Base-by-base conservation (phyloP, 2,888 invertebrate genomes). In the Hedychridium roseum region DNA sequence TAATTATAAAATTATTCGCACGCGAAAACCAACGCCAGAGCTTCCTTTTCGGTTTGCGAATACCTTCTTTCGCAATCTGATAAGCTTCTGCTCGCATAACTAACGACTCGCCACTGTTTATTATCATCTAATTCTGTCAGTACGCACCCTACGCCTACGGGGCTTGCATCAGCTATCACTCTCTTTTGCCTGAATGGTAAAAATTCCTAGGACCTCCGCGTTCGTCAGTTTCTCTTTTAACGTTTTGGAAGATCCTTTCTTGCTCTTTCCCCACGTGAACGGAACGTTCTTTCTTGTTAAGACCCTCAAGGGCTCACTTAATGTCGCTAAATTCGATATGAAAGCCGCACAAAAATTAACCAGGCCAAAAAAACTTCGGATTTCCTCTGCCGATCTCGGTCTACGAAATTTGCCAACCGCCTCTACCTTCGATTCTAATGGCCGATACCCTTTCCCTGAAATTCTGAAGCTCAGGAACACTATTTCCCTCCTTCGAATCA, bases 391-490 rank as follows among this genome's bases (percentile, higher is more conserved):
- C 3, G 58, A 57, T 40, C 43, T 36, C n/a, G 70, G 70, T 36
- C 9, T 28, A 18, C 50, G 46, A 37, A 66, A 61, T n/a, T 41
- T 34, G 3, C 38, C 1, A 3, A 65, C 56, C n/a, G 49, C 55
- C 9, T 57, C 31, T n/a, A 61, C 42, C 26, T 61, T 66, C 2
- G 30, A 18, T 6, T 52, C 36, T 15, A 43, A 31, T 11, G 62
- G 58, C 5, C 54, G 36, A 46, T 64, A 3, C 71, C 74, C 57
- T 57, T 68, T n/a, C 78, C 51, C 4, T 78, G 32, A 30, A 79
- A 76, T 52, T 78, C 76, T 59, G 76, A 78, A 17, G 69, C 71
- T 30, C 66, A 64, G n/a, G n/a, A n/a, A n/a, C n/a, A n/a, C n/a
- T n/a, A n/a, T n/a, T n/a, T n/a, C n/a, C n/a, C n/a, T n/a, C n/a